Evolutionary conservation across 1,140 invertebrate species (phyloP).

Genomic region (Metopolophium dirhodum): DNA sequence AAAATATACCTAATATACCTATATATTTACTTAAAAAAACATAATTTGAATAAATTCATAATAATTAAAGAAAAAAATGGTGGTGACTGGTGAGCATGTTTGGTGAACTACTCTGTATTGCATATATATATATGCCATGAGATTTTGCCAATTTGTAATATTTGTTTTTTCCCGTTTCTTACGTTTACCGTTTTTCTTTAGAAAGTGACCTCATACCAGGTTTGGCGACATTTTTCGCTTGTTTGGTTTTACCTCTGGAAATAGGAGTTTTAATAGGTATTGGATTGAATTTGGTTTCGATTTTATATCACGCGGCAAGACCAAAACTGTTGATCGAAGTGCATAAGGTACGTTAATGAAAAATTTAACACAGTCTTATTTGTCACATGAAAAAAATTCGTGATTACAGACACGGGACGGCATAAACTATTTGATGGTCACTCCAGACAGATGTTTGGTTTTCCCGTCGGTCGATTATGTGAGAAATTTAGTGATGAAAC

Average conservation of each 20-base stretch:
- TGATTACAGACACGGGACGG: conserved; percentile 62
- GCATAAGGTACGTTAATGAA: conserved; percentile 63
- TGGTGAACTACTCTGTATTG: no score
- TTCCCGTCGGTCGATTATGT: conserved; percentile 90
- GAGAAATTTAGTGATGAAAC: conserved; percentile 79
- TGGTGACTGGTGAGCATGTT: no score
- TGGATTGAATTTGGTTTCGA: conserved; percentile 84
- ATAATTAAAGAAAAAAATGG: no score
- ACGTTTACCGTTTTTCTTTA: neutral
- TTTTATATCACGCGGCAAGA: conserved; percentile 87
- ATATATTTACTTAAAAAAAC: no score
- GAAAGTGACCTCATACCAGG: conserved; percentile 84
- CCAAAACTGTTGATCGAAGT: conserved; percentile 82
- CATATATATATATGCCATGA: no score
- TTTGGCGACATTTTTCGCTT: conserved; percentile 83
- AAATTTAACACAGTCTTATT: neutral
- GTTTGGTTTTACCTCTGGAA: conserved; percentile 82
- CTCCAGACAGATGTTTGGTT: conserved; percentile 82
- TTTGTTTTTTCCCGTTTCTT: neutral
- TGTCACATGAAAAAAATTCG: neutral
- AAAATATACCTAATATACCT: no score
- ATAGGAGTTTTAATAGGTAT: conserved; percentile 89
- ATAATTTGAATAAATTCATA: no score
- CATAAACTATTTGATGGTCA: conserved; percentile 80
- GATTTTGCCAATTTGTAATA: neutral